These are phyloP conservation scores for Diploptera punctata DNA, from an alignment of 2,888 invertebrate species.

Conservation along the genomic window DNA sequence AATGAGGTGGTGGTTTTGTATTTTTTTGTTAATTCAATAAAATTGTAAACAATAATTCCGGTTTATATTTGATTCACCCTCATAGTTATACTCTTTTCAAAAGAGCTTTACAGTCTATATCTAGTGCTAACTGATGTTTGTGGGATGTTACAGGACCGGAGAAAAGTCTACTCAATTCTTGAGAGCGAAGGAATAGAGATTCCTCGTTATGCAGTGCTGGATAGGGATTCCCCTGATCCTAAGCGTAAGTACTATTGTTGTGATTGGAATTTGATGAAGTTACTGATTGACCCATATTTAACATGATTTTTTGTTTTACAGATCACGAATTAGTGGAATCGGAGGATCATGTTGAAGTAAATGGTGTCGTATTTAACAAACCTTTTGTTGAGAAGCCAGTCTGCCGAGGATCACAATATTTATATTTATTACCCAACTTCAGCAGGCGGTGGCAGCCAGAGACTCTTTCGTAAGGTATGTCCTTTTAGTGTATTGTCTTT, in stretches of 20 bases:
- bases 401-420: constrained; percentile 99
- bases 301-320: constrained; percentile 52
- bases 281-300: constrained; percentile 11
- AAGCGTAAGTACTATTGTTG: constrained; percentile 68
- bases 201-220: constrained; percentile 96
- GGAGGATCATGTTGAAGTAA: constrained; percentile 97
- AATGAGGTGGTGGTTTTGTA: too few species aligned
- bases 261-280: background rate
- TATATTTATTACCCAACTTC: constrained; percentile 99
- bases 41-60: too few species aligned
- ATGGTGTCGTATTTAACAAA: constrained; percentile 93
- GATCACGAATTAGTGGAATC: constrained; percentile 93
- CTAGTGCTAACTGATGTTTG: too few species aligned
- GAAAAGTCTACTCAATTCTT: constrained; percentile 94
- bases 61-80: too few species aligned
- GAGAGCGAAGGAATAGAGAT: constrained; percentile 96
- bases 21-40: too few species aligned
- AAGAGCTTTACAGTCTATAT: too few species aligned
- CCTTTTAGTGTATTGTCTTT: too few species aligned
- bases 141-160: constrained; percentile 69
- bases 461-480: constrained; percentile 98
- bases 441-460: constrained; percentile 97
- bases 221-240: constrained; percentile 91
- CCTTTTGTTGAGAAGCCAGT: constrained; percentile 99
- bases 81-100: too few species aligned